Evolutionary conservation across 2,888 invertebrate species (phyloP).

Genomic region (Rhynchonema sp.): DNA sequence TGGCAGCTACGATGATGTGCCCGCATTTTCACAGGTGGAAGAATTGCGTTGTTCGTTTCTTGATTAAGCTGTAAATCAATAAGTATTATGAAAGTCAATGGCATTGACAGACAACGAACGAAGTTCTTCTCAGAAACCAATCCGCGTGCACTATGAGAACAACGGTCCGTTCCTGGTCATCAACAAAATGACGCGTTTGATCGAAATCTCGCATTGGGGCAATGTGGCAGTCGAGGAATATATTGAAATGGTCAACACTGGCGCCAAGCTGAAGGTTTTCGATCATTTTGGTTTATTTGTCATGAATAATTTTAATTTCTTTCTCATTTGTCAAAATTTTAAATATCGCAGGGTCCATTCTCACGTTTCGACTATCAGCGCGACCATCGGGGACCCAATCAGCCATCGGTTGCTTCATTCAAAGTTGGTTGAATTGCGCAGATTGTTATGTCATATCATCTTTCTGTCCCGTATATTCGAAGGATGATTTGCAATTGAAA

Average conservation of each 20-base stretch:
- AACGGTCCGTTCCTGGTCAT: conserved; percentile 89
- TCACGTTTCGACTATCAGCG: conserved; percentile 93
- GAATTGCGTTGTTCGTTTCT: no score
- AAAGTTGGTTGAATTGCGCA: no score
- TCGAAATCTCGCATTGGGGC: conserved; percentile 98
- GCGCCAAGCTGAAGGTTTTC: conserved; percentile 65
- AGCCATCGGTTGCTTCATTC: conserved; percentile 73
- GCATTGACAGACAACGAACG: no score
- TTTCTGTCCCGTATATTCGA: no score
- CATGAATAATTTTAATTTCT: no score
- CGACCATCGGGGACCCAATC: conserved; percentile 56
- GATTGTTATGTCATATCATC: no score
- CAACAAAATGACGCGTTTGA: conserved; percentile 56
- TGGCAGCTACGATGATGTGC: conserved; percentile 63
- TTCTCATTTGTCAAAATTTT: no score
- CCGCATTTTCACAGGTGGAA: conserved; percentile 38
- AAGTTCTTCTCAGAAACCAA: conserved; percentile 40
- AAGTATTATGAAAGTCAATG: no score
- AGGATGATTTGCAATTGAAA: no score
- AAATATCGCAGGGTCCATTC: conserved; percentile 44
- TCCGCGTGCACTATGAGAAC: conserved; percentile 79
- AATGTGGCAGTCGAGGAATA: conserved; percentile 91
- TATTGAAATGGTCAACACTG: conserved; percentile 71
- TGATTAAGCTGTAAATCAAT: no score
- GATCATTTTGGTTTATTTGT: no score